Percentiles rank a stretch among this genome's conserved stretches.
Evolutionary conservation across 1,140 invertebrate species (phyloP).

Genomic region (Gonioctena quinquepunctata): DNA sequence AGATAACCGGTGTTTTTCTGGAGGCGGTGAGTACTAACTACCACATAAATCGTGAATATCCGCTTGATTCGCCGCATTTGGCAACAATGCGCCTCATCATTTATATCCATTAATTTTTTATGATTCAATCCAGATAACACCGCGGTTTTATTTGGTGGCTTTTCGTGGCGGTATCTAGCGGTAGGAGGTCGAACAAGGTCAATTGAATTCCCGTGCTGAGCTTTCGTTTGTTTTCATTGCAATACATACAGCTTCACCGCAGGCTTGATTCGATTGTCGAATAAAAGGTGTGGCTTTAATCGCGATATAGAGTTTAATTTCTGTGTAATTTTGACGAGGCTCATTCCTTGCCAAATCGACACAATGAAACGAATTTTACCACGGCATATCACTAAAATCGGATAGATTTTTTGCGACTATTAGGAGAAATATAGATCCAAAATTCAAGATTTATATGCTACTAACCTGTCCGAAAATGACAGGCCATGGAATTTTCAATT

Average conservation of each 20-base stretch:
- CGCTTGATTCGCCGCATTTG: not conserved
- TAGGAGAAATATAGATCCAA: too few relatives aligned
- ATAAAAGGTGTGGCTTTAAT: conserved; percentile 6
- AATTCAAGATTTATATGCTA: too few relatives aligned
- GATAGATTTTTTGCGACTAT: too few relatives aligned
- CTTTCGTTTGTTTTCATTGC: conserved; percentile 15
- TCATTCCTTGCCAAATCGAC: too few relatives aligned
- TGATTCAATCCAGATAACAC: not conserved
- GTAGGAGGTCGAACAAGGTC: conserved; percentile 14
- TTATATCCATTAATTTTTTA: too few relatives aligned
- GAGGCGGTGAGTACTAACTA: conserved; percentile 65
- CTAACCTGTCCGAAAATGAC: too few relatives aligned
- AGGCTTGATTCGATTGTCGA: not conserved
- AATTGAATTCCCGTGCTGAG: conserved; percentile 10
- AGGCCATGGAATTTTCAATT: too few relatives aligned
- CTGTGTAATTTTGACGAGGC: too few relatives aligned
- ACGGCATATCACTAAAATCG: too few relatives aligned
- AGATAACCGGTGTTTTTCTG: conserved; percentile 66
- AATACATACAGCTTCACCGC: not conserved
- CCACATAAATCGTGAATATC: not conserved
- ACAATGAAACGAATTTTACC: too few relatives aligned
- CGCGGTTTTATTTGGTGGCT: not conserved
- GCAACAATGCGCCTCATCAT: not conserved
- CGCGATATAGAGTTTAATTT: too few relatives aligned
- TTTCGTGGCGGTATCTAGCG: conserved; percentile 16